Evolutionary conservation across 2,888 invertebrate genomes (phyloP), one percentile per base, ranked within the genome.

Genomic region (Tubiluchus corallicola): DNA sequence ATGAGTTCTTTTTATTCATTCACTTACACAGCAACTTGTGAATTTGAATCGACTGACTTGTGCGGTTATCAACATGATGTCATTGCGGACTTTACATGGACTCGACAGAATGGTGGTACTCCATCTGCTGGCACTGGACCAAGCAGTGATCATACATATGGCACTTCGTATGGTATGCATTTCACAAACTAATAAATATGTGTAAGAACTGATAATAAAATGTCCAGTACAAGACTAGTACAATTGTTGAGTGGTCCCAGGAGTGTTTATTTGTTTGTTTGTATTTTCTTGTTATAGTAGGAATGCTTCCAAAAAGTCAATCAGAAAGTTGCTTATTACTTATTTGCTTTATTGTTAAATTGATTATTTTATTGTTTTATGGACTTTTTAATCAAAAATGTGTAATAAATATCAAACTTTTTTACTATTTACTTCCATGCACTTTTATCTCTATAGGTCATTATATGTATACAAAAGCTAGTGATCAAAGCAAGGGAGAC

Each of bases 61-160:
- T 61, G 61, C 42, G 47, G 45, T 4, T 61, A 55, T 54, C 48
- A 41, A 3, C 54, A 58, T 45, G 54, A 55, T 44, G 19, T 41
- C 4, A 46, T 44, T 3, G 56, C 56, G 46, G 50, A 53, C 18
- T 53, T 56, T 40, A 50, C 53, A 40, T 60, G 55, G 59, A 47
- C 46, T n/a, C 41, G 53, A 5, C 48, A 47, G 19, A 47, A 47
- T 13, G 57, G 56, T 3, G 19, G 45, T 4, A 57, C 59, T 17
- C 44, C 46, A 3, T 53, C 51, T 18, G 19, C 43, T 3, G 50
- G 47, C 20, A 58, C 55, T 2, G 59, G 59, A 4, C 61, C 60
- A n/a, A 13, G 29, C 17, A 38, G 19, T 3, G 49, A 46, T 46
- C 29, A 29, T n/a, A 29, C 29, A 29, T 29, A 29, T 29, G 29